Conservation (phyloP, 2,888 invertebrate genomes). For the Cecidostiba fungosa region DNA sequence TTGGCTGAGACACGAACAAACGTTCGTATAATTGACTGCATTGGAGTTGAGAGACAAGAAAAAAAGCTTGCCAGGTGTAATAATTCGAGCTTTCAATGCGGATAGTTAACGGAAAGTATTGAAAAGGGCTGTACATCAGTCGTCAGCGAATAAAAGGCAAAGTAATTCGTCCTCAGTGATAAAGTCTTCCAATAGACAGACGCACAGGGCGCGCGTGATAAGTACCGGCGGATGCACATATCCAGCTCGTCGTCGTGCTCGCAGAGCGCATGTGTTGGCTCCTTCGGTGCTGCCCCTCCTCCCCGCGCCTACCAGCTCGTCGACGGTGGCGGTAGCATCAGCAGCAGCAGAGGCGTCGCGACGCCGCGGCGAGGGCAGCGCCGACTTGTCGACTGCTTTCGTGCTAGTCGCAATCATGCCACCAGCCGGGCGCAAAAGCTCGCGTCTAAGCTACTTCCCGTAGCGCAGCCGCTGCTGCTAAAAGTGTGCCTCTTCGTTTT, state of each 20-base stretch:
- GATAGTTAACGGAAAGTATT: too few species aligned
- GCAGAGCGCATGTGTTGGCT: slow-evolving; percentile 73
- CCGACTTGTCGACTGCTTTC: slow-evolving; percentile 68
- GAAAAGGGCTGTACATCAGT: too few species aligned
- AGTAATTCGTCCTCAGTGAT: too few species aligned
- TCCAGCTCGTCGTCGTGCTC: slow-evolving; percentile 59
- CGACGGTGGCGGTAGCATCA: slow-evolving; percentile 54
- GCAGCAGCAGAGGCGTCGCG: slow-evolving; percentile 72
- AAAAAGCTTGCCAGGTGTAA: too few species aligned
- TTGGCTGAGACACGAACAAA: background rate
- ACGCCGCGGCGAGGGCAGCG: slow-evolving; percentile 74
- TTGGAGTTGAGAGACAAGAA: too few species aligned
- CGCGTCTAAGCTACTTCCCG: slow-evolving; percentile 67
- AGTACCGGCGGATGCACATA: slow-evolving; percentile 56
- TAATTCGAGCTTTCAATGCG: too few species aligned
- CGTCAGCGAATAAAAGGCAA: too few species aligned
- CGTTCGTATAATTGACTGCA: too few species aligned
- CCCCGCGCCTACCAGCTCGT: background rate
- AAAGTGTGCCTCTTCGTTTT: slow-evolving; percentile 15
- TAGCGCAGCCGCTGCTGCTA: slow-evolving; percentile 38
- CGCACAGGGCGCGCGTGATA: background rate
- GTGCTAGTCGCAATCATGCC: slow-evolving; percentile 79
- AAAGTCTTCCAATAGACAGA: background rate
- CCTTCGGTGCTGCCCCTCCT: background rate
- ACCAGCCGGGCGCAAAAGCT: slow-evolving; percentile 77